Evolutionary conservation across 2,888 invertebrate species (phyloP).

Genomic region (Bombylius major): DNA sequence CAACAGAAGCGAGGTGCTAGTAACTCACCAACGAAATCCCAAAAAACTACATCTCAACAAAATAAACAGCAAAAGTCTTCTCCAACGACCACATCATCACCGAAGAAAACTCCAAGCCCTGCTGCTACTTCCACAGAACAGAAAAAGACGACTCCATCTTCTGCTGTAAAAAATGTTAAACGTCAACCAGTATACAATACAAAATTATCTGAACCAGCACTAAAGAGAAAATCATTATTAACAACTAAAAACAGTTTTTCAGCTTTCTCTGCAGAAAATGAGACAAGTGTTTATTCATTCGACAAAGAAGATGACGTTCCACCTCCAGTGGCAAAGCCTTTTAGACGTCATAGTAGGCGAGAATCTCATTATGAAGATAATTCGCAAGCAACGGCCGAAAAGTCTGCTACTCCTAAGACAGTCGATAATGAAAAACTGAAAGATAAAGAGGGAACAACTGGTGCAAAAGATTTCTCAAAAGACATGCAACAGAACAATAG

Average conservation of each 20-base stretch:
- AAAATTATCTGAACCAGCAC: constrained; percentile 40
- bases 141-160: neutral
- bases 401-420: constrained; percentile 19
- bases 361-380: constrained; percentile 29
- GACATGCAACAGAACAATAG: constrained; percentile 12
- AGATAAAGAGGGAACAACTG: constrained; percentile 17
- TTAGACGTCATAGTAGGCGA: constrained; percentile 40
- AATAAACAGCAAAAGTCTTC: constrained; percentile 10
- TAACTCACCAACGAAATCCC: constrained; percentile 12
- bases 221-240: constrained; percentile 14
- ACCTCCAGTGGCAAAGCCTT: constrained; percentile 39
- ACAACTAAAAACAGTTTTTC: constrained; percentile 16
- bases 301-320: constrained; percentile 49
- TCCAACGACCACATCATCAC: neutral
- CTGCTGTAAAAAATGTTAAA: constrained; percentile 14
- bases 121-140: neutral
- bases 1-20: neutral
- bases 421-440: constrained; percentile 23
- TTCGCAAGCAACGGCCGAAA: constrained; percentile 7
- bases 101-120: neutral
- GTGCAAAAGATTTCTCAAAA: constrained; percentile 24
- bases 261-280: constrained; percentile 55
- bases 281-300: constrained; percentile 59
- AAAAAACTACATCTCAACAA: constrained; percentile 3
- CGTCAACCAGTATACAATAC: constrained; percentile 43